Conservation (phyloP, 2,113 vertebrate genomes). For the Labrus mixtus region DNA sequence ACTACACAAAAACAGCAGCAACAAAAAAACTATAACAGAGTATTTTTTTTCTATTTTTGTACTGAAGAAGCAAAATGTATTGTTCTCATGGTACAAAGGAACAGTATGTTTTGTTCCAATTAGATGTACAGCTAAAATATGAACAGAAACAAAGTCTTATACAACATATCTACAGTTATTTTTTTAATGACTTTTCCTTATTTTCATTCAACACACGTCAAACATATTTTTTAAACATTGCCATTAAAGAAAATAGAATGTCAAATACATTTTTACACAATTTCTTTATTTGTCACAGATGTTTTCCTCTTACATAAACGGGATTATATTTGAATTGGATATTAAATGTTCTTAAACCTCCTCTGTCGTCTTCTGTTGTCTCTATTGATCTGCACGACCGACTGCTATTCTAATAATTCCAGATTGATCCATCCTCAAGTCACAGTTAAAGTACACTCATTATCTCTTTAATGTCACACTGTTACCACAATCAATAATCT, state of each 20-base stretch:
- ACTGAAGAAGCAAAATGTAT: constrained; percentile 36
- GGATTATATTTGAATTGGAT: constrained; percentile 65
- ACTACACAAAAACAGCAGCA: constrained; percentile 33
- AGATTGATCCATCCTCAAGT: constrained; percentile 13
- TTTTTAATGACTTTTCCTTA: neutral
- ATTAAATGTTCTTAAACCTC: constrained; percentile 59
- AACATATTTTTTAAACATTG: constrained; percentile 3
- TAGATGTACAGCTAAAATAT: constrained; percentile 8
- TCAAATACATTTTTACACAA: constrained; percentile 27
- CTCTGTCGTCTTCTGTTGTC: neutral
- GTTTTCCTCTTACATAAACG: constrained; percentile 40
- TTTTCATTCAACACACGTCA: constrained; percentile 21
- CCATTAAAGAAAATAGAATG: constrained; percentile 1
- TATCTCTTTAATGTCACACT: constrained; percentile 31
- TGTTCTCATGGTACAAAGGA: constrained; percentile 25
- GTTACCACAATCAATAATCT: constrained; percentile 36
- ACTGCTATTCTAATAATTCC: constrained; percentile 6
- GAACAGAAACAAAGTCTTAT: neutral
- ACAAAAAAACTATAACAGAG: constrained; percentile 32
- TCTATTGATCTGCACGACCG: constrained; percentile 3
- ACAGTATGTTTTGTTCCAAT: constrained; percentile 35
- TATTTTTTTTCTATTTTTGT: constrained; percentile 75
- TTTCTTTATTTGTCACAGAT: constrained; percentile 31
- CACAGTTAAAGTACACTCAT: neutral
- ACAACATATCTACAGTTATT: neutral